Conservation (phyloP, 2,888 invertebrate species). For the Belgica antarctica region DNA sequence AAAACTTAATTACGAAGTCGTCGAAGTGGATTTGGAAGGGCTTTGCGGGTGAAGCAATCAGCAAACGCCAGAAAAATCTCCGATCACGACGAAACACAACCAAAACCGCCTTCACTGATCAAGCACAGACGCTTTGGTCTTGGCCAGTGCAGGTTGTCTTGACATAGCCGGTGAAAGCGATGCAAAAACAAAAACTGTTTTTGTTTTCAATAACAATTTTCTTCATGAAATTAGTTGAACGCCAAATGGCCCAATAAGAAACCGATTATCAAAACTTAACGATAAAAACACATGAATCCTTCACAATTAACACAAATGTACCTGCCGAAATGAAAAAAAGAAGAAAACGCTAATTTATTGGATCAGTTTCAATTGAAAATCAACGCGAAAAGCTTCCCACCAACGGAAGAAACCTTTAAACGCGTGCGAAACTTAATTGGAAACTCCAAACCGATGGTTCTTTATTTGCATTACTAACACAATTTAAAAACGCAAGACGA, state of each 20-base stretch:
- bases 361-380: conserved; percentile 12
- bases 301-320: conserved; percentile 39
- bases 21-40: neutral
- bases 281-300: conserved; percentile 30
- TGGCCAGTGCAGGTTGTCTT: too few relatives aligned
- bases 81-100: too few relatives aligned
- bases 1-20: too few relatives aligned
- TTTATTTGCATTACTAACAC: conserved; percentile 5
- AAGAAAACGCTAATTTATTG: conserved; percentile 20
- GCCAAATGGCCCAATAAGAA: neutral
- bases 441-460: conserved; percentile 20
- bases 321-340: conserved; percentile 40
- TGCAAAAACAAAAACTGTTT: neutral
- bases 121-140: too few relatives aligned
- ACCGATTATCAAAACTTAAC: conserved; percentile 22
- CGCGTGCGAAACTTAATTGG: conserved; percentile 14
- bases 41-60: neutral
- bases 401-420: neutral
- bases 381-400: neutral
- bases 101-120: too few relatives aligned
- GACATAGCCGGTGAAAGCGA: too few relatives aligned
- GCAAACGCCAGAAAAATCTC: too few relatives aligned
- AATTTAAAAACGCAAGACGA: conserved; percentile 23
- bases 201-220: conserved; percentile 4
- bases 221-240: neutral